Evolutionary conservation across 2,888 invertebrate species (phyloP).

Genomic region (Cylindroiulus punctatus): DNA sequence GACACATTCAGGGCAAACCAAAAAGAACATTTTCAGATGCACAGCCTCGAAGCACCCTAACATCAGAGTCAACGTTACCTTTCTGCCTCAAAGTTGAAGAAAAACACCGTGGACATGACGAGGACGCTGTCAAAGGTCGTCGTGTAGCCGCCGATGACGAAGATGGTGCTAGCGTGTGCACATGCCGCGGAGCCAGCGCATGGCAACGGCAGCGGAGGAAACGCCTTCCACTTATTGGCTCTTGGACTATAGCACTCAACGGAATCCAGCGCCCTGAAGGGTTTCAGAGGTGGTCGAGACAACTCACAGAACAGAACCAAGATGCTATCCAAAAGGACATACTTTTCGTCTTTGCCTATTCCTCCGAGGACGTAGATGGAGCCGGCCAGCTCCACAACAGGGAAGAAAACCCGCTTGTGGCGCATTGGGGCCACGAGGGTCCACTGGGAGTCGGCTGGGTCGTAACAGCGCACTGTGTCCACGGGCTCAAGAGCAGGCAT

Average conservation of each 20-base stretch:
- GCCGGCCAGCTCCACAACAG: not conserved
- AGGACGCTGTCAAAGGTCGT: not conserved
- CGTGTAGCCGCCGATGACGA: not conserved
- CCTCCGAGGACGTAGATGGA: conserved; percentile 40
- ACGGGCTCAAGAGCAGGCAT: not conserved
- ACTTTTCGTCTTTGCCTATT: conserved; percentile 19
- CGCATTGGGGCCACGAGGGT: not conserved
- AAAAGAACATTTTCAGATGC: no score
- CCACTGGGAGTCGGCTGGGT: not conserved
- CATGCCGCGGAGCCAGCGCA: not conserved
- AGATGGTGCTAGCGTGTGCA: not conserved
- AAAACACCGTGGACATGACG: conserved; percentile 11
- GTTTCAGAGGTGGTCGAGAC: not conserved
- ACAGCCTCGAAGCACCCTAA: no score
- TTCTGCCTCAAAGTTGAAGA: conserved; percentile 5
- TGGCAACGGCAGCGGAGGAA: not conserved
- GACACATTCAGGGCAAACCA: no score
- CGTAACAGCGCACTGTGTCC: not conserved
- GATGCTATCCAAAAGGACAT: not conserved
- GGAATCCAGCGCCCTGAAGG: not conserved
- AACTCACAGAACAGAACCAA: no score
- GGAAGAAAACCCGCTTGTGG: not conserved
- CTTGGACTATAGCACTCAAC: not conserved
- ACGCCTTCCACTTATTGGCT: conserved; percentile 15
- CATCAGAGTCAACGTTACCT: not conserved